Evolutionary conservation across 2,113 vertebrate species (phyloP).

Genomic region (Tringa solitaria): DNA sequence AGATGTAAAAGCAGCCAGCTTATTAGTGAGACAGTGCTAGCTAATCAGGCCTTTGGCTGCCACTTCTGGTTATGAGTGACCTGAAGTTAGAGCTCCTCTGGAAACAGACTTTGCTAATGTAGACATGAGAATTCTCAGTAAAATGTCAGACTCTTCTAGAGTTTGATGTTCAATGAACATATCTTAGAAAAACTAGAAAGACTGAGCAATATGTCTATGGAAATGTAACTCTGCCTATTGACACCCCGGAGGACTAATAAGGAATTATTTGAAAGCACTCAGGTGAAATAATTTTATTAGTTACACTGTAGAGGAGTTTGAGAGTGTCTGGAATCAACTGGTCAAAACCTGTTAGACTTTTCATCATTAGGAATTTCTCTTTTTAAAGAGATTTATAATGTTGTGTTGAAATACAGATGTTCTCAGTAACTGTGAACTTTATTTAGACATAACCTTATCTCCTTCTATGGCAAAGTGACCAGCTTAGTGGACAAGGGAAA

Average conservation of each 20-base stretch:
- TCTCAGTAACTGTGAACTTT: background rate
- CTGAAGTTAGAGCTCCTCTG: background rate
- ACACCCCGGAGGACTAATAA: background rate
- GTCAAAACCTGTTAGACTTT: background rate
- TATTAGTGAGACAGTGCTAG: background rate
- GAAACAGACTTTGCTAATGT: background rate
- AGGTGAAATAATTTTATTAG: background rate
- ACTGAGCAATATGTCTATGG: background rate
- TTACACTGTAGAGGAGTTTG: background rate
- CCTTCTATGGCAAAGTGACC: background rate
- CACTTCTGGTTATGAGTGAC: background rate
- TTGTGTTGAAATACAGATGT: background rate
- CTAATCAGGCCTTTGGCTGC: background rate
- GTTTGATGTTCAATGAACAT: background rate
- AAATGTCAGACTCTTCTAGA: background rate
- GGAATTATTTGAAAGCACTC: background rate
- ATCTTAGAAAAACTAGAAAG: background rate
- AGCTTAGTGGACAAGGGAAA: background rate
- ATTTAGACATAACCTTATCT: background rate
- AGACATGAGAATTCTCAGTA: accelerated
- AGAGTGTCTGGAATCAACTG: background rate
- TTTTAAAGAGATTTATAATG: background rate
- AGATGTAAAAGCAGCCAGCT: background rate
- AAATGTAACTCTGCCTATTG: background rate
- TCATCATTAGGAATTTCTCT: background rate